Base-by-base conservation (phyloP, 2,888 invertebrate genomes). In the Drosophila mimetica region DNA sequence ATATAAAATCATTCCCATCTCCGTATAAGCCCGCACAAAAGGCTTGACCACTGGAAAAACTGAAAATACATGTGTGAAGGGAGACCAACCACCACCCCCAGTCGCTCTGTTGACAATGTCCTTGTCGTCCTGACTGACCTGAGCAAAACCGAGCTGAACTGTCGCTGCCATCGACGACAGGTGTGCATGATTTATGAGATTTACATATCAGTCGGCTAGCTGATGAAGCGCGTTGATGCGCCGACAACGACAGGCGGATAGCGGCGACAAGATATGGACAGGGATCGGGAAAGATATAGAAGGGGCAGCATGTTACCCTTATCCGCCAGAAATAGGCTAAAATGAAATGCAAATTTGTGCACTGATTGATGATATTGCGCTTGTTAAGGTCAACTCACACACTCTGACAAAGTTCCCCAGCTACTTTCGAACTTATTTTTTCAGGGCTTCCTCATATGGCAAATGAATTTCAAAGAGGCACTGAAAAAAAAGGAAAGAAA, bases 141-240 rank as follows among this genome's bases (percentile, higher is more conserved):
- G 64, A 46, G 30, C 69, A 22, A 52, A 48, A 28, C 50, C 36
- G 58, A 37, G 36, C 42, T 51, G 55, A 46, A 37, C 44, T 75
- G 73, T 77, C 72, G 53, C 61, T 79, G 75, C 79, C 76, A 75
- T 75, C 74, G 86, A 55, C 79, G 81, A 84, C 90, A 90, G 90
- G 90, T 90, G 90, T 90, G 80, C 89, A 89, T 90, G 90, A 90
- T 90, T 90, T 90, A 90, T 90, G 90, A 85, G 77, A 86, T 86
- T 85, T 86, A 89, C 85, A 89, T 89, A 86, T 83, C 87, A 88
- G 75, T 80, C 16, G 22, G 75, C 74, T 18, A 4, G 69, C 88
- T 76, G 88, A 88, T 84, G 88, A 88, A 84, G 88, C 84, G 79
- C 86, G 81, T 77, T 84, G 84, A 83, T 76, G 81, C 77, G 80